Conservation (phyloP, 2,797 vertebrate genomes). For the Melanotaenia pygmaea region DNA sequence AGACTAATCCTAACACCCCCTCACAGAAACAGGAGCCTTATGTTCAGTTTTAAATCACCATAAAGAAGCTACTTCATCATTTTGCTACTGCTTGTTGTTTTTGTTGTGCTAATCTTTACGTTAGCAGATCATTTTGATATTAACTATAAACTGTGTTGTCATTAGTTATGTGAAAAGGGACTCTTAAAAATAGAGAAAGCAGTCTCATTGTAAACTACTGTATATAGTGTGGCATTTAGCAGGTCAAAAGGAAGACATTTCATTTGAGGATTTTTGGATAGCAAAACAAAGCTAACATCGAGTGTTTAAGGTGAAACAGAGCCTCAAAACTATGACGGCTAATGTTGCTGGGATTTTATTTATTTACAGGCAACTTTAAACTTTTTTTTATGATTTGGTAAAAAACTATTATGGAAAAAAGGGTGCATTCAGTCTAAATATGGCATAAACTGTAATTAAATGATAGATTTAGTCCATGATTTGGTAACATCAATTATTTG, state of each 20-base stretch:
- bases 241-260: neutral
- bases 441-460: neutral
- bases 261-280: neutral
- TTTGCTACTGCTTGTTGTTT: neutral
- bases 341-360: neutral
- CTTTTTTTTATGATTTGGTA: neutral
- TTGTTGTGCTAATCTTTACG: neutral
- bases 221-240: neutral
- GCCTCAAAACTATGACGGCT: neutral
- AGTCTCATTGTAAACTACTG: neutral
- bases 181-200: neutral
- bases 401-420: neutral
- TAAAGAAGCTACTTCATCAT: neutral
- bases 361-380: neutral
- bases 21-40: constrained; percentile 12
- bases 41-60: neutral
- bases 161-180: neutral
- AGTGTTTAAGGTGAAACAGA: neutral
- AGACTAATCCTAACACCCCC: constrained; percentile 48
- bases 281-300: neutral
- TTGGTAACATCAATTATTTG: neutral
- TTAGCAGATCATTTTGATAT: neutral
- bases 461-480: neutral
- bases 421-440: neutral
- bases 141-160: neutral